Base-by-base conservation (phyloP, 35 echinoderm and acorn worm species). In the Ptychodera flava region DNA sequence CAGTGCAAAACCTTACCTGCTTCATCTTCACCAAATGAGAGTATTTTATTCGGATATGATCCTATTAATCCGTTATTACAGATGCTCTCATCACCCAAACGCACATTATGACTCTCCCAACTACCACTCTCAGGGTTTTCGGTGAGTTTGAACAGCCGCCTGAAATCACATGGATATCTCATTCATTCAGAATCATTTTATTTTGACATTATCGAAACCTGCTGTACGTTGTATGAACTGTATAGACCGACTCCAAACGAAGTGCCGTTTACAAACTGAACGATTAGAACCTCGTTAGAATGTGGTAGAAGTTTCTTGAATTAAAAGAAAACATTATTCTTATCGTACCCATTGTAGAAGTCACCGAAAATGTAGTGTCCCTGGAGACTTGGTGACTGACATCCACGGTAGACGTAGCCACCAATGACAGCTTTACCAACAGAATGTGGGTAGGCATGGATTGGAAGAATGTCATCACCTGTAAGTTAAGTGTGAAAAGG, bases 1-100 rank as follows among this genome's bases (percentile, higher is more conserved):
- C n/a, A n/a, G n/a, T n/a, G n/a, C n/a, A n/a, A n/a, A n/a, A n/a
- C n/a, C n/a, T n/a, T 85, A 97, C 95, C 95, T 80, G 92, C 52
- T 90, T 97, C 95, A 90, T 94, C 92, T 85, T 97, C 95, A 12
- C 95, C 95, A 85, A 97, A 97, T 15, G 95, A 91, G 1, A 97
- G 83, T 22, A 94, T 97, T 29, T 97, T 97, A 27, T 82, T 92
- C 0, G 92, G 92, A 79, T 86, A 97, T n/a, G 84, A 80, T 45
- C 86, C 91, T 30, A 87, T 52, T 22, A 97, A 80, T 0, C 81
- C 36, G 28, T 87, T 87, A 79, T 89, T 92, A 64, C 95, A 97
- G 28, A 92, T 89, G 29, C 88, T 84, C 0, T 75, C 80, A 35
- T 91, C 85, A 14, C 92, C 95, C 22, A 98, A 78, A 79, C 95